Conservation (phyloP, 2,113 vertebrate genomes). For the Dascyllus trimaculatus region DNA sequence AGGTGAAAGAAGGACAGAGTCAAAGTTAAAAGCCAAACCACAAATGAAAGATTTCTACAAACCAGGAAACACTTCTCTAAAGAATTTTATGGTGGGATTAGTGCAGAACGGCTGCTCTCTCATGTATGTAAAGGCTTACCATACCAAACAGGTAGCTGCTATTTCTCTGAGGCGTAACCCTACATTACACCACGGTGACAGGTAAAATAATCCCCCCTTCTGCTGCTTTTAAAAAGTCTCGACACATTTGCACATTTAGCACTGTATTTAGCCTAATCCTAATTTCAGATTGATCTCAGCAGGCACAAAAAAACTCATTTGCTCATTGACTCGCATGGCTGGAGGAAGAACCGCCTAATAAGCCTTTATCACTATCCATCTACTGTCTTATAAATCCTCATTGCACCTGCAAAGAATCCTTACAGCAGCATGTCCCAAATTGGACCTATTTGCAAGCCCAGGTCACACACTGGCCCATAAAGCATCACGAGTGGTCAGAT, state of each 20-base stretch:
- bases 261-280: slow-evolving; percentile 43
- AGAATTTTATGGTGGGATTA: slow-evolving; percentile 30
- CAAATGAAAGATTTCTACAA: slow-evolving; percentile 28
- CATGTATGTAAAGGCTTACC: slow-evolving; percentile 18
- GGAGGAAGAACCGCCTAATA: slow-evolving; percentile 5
- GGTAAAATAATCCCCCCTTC: slow-evolving; percentile 40
- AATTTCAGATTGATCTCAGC: slow-evolving; percentile 39
- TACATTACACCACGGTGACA: slow-evolving; percentile 32
- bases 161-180: slow-evolving; percentile 11
- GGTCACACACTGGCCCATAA: slow-evolving; percentile 39
- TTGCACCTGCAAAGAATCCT: slow-evolving; percentile 26
- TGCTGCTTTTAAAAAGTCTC: slow-evolving; percentile 22
- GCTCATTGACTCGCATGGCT: neutral
- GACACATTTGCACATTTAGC: slow-evolving; percentile 27
- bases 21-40: slow-evolving; percentile 25
- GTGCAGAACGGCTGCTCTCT: slow-evolving; percentile 2
- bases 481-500: slow-evolving; percentile 41
- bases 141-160: slow-evolving; percentile 24
- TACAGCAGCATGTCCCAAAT: neutral
- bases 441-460: neutral
- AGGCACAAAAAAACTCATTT: slow-evolving; percentile 28
- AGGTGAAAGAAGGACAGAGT: slow-evolving; percentile 8
- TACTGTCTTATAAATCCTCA: slow-evolving; percentile 31
- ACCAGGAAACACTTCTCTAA: neutral
- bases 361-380: slow-evolving; percentile 40